Base-by-base conservation (phyloP, 2,888 invertebrate species). In the Parascotia fuliginaria region DNA sequence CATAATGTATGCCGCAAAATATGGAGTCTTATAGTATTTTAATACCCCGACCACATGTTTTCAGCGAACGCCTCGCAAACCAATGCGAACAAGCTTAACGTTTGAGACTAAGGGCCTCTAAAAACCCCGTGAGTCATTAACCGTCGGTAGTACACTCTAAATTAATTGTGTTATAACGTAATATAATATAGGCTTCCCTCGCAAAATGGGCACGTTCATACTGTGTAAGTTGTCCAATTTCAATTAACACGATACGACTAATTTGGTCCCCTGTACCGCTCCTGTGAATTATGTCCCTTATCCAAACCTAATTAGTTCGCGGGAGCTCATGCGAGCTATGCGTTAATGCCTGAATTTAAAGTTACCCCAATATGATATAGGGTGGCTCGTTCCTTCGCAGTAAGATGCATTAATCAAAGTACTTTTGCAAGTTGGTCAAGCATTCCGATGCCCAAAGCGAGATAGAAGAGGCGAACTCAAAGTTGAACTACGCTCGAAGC, bases 251-350 rank as follows among this genome's bases (percentile, higher is more conserved):
- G 58, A 66, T 63, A 63, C 64, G 64, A 60, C 58, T 68, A 72
- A 73, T 60, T 62, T 58, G 63, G 57, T 70, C 60, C 57, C 57
- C 48, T 52, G 53, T 52, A 51, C 58, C 60, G 62, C 41, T 55
- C 52, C 54, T 50, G 51, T 70, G 71, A 73, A 68, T 60, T 64
- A 72, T 66, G 66, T 53, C 67, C 64, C 60, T 64, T 70, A 71
- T 60, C 70, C 68, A 41, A 49, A 55, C 58, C 62, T 72, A 70
- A 72, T 72, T 73, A 72, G 65, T 66, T 66, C 59, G 40, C 55
- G 62, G 71, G 65, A 63, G 59, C 55, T 64, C 60, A 60, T 64
- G 48, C 50, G 55, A 59, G 52, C 63, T 56, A 54, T 56, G 52
- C 58, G 68, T 65, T 72, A 61, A 72, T 72, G 61, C 53, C 48